Base-by-base conservation (phyloP, 2,797 vertebrate genomes). In the Sandelia bainsii region DNA sequence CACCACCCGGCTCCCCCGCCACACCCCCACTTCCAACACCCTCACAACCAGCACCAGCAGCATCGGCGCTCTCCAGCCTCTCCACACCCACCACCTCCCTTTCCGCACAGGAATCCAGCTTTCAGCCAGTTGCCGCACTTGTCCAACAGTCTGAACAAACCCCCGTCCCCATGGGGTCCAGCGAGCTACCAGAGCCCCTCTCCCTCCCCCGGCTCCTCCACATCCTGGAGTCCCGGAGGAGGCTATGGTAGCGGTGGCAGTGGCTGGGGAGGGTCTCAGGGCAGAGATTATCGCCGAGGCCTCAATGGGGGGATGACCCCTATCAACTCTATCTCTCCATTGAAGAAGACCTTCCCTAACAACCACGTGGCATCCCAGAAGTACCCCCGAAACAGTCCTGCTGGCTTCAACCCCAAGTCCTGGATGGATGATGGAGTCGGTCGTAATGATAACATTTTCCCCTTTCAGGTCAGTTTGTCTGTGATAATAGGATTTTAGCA, bases 331-430 rank as follows among this genome's bases (percentile, higher is more conserved):
- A 98, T 99, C 94, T 99, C 98, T 0, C 98, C 98, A 17, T 90
- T 99, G 80, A 99, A 99, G 95, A 99, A 99, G 90, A 99, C 97
- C 94, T 99, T 99, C 85, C 96, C 98, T 51, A 99, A 98, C 94
- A 99, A 97, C 94, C 98, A 99, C 52, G 96, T 98, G 92, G 95
- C 97, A 70, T 96, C 98, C 67, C 98, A 99, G 96, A 99, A 99
- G 92, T 99, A 98, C 49, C 95, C 96, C 57, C 95, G 98, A 50
- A 95, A 97, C 92, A 98, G 96, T 89, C 96, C 97, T 0, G 92
- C 92, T 0, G 96, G 96, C 73, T 99, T 99, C 92, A 97, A 98
- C 91, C 97, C 97, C 17, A 99, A 99, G 87, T 97, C 98, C 7
- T 99, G 98, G 98, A 98, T 99, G 95, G 98, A 99, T 62, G 98